Evolutionary conservation across 2,797 vertebrate species (phyloP), one percentile per base, ranked within the genome.

Genomic region (Choloepus didactylus): DNA sequence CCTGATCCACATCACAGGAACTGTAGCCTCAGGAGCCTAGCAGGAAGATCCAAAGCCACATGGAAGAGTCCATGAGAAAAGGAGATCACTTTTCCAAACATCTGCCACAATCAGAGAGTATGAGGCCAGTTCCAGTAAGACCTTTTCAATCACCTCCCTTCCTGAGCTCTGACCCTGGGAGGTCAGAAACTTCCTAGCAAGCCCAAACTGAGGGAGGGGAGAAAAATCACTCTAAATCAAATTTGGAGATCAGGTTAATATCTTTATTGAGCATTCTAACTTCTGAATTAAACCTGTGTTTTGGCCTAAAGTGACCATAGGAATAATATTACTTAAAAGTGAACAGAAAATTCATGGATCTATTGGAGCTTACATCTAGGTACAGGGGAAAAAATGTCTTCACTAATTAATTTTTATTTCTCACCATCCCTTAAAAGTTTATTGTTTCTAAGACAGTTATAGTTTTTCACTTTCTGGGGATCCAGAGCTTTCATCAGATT

Each of bases 391-490:
- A 51, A 49, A 81, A 31, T 38, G 2, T 7, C 19, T 31, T 64
- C 35, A 38, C 6, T 66, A 19, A 56, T 38, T 49, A 46, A 21
- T 35, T 10, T 38, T 72, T 31, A 87, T 49, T 10, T 49, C 46
- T 49, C 6, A 49, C 46, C 10, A 4, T 49, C 10, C 46, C 46
- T 49, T 18, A 62, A 79, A 54, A 35, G 77, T 93, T 59, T 31
- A 77, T 21, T 38, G 29, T 49, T 5, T 1, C 51, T 93, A 79
- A 77, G n/a, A 80, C 11, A 75, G 4, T 88, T 51, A 64, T 7
- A 76, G 2, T 66, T 56, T n/a, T 29, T 85, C 25, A 76, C 64
- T 87, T 97, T 86, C 59, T 87, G 59, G 84, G 21, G 25, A 56
- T 44, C 19, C 44, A 56, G 4, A 85, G 85, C 49, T 76, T 90